Base-by-base conservation (phyloP, 2,797 vertebrate genomes). In the Danio kyathit region DNA sequence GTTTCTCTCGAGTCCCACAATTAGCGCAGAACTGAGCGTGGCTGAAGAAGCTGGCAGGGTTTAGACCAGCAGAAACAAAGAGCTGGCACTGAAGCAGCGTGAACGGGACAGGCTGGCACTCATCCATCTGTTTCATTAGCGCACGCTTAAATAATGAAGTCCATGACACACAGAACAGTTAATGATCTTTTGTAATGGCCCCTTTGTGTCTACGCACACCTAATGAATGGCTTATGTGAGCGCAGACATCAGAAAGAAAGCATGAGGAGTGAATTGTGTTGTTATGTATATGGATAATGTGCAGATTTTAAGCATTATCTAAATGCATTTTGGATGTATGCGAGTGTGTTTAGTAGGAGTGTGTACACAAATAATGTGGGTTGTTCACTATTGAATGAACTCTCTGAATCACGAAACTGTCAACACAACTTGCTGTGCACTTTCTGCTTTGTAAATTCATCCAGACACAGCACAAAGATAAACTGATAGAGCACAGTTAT, bases 121-220 rank as follows among this genome's bases (percentile, higher is more conserved):
- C 72, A 74, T 63, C 66, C 56, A 76, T 65, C 41, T 29, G 16
- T 57, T 82, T 80, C 38, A 63, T 84, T 84, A 49, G 51, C 57
- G 12, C 60, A 43, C 38, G 16, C 41, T 70, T 82, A 76, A 69
- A 82, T 82, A 81, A 82, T 46, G 51, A 82, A 77, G 40, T 71
- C 59, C 11, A 21, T 51, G 57, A 72, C 80, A 61, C 46, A 60
- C 17, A 5, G 43, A 78, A 48, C 83, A 73, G 61, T 63, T 85
- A 76, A 85, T 80, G 72, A 85, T 79, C 79, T 80, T 80, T 73
- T 56, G 19, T 54, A 70, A 59, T 43, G 51, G 67, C 40, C 29
- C 38, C 64, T 56, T 49, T 76, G 72, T 70, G 52, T 86, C 66
- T 82, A 38, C 16, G 7, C 44, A 60, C 5, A 51, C 9, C 29